Evolutionary conservation across 1,140 invertebrate species (phyloP).

Genomic region (Globodera ellingtonae): DNA sequence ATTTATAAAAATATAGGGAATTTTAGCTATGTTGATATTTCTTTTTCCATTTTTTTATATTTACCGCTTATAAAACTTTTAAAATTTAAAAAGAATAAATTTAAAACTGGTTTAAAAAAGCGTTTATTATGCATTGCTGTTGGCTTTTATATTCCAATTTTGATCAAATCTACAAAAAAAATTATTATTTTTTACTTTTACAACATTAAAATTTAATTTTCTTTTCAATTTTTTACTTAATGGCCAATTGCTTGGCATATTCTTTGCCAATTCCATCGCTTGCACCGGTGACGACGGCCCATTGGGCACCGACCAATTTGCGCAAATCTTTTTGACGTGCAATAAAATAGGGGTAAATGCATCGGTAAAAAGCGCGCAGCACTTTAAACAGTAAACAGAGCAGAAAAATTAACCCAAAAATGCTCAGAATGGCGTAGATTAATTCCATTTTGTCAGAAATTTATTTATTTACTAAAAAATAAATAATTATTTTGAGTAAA

Average conservation of each 20-base stretch:
- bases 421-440: not conserved
- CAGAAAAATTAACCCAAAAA: constrained; percentile 23
- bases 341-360: constrained; percentile 54
- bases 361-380: constrained; percentile 12
- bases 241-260: constrained; percentile 59
- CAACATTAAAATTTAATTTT: not conserved
- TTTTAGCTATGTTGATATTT: no score
- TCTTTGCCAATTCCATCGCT: constrained; percentile 64
- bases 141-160: no score
- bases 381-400: constrained; percentile 27
- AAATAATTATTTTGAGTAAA: not conserved
- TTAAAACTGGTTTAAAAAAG: no score
- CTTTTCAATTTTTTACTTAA: constrained; percentile 21
- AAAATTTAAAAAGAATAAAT: no score
- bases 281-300: constrained; percentile 61
- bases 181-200: no score
- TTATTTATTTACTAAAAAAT: not conserved
- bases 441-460: not conserved
- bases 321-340: constrained; percentile 48
- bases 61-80: no score
- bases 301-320: constrained; percentile 55
- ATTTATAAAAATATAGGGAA: no score
- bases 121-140: no score
- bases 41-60: no score
- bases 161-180: no score